A percentile compares a stretch with the other conserved stretches of the same genome.
phyloP scores from a whole-genome alignment of 2,888 invertebrate species.

The Coelinius sp. region DNA sequence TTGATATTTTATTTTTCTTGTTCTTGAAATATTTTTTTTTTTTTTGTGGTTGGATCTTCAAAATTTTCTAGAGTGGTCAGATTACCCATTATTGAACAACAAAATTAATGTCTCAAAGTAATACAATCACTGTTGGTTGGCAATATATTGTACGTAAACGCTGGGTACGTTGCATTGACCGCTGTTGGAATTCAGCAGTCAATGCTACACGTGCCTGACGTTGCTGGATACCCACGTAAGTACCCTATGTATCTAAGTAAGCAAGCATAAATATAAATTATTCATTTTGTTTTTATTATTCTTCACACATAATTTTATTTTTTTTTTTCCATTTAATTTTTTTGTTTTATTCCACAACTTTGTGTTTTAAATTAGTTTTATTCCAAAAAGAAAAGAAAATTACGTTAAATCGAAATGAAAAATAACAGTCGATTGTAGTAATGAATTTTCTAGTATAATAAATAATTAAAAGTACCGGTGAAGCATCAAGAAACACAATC shows the following conservation, averaged over 20 bases:
- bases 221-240: conserved; percentile 46
- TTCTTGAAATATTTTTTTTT: background rate
- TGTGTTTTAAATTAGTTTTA: conserved; percentile 18
- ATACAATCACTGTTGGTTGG: conserved; percentile 23
- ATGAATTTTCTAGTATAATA: background rate
- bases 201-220: conserved; percentile 45
- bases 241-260: conserved; percentile 43
- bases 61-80: background rate
- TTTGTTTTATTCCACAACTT: conserved; percentile 34
- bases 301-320: conserved; percentile 69
- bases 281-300: conserved; percentile 53
- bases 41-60: background rate
- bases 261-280: conserved; percentile 17
- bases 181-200: conserved; percentile 32
- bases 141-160: conserved; percentile 15
- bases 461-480: conserved; percentile 21
- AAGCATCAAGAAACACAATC: conserved; percentile 34
- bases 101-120: too few relatives aligned
- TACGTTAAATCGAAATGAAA: conserved; percentile 33
- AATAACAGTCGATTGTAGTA: conserved; percentile 39
- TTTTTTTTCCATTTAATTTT: conserved; percentile 42
- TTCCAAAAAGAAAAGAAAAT: background rate
- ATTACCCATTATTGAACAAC: too few relatives aligned
- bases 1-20: background rate
- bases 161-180: conserved; percentile 14